Conservation (phyloP, 2,113 vertebrate species). For the Etheostoma spectabile region DNA sequence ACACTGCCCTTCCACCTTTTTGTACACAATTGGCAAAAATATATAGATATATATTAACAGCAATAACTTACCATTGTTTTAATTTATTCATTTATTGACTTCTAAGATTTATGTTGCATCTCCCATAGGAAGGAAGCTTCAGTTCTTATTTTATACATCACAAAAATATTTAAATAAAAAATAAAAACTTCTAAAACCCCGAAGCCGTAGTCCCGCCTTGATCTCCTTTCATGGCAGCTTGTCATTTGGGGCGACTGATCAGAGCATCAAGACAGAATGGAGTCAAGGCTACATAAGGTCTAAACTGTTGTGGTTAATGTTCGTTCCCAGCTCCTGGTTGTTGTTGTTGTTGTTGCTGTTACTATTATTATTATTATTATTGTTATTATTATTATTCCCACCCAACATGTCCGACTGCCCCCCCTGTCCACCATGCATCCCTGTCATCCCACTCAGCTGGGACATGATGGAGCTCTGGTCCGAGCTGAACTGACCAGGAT, state of each 20-base stretch:
- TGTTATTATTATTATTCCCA: slow-evolving; percentile 76
- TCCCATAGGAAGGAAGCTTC: slow-evolving; percentile 90
- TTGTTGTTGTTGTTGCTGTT: slow-evolving; percentile 88
- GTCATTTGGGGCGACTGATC: slow-evolving; percentile 56
- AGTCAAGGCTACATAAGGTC: slow-evolving; percentile 91
- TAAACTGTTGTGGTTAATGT: slow-evolving; percentile 93
- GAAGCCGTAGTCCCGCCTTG: slow-evolving; percentile 70
- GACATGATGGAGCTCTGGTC: slow-evolving; percentile 92
- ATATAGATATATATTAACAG: slow-evolving; percentile 88
- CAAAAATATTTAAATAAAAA: slow-evolving; percentile 88
- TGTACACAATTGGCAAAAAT: slow-evolving; percentile 88
- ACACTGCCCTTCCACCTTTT: slow-evolving; percentile 82
- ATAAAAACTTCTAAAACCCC: slow-evolving; percentile 85
- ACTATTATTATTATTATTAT: slow-evolving; percentile 86
- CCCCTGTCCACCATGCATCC: slow-evolving; percentile 91
- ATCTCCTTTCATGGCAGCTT: slow-evolving; percentile 66
- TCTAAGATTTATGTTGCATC: slow-evolving; percentile 85
- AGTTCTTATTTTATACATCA: slow-evolving; percentile 85
- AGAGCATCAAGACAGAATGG: slow-evolving; percentile 78
- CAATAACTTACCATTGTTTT: slow-evolving; percentile 94
- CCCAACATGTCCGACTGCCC: slow-evolving; percentile 90
- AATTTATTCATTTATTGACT: slow-evolving; percentile 87
- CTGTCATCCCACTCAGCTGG: slow-evolving; percentile 92
- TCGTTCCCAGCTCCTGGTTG: slow-evolving; percentile 94
- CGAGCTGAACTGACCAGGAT: slow-evolving; percentile 79